These are phyloP conservation scores for Biston stratarius DNA, from an alignment of 2,888 invertebrate genomes.

Conservation along the genomic window DNA sequence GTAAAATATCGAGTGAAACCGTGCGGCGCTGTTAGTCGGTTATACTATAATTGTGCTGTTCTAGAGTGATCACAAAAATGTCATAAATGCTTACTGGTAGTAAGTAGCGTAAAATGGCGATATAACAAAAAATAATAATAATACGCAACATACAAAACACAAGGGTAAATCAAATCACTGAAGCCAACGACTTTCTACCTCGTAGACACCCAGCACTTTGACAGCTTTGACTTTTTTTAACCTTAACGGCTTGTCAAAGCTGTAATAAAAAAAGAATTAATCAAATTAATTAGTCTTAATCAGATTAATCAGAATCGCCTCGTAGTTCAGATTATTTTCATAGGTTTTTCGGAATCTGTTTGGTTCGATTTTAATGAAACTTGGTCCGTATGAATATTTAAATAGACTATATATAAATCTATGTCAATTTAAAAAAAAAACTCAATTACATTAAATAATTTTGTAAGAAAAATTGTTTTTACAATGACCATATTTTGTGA, in stretches of 20 bases:
- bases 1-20: too few relatives aligned
- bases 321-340: not conserved
- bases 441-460: too few relatives aligned
- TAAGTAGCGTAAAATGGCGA: constrained; percentile 34
- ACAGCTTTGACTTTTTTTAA: too few relatives aligned
- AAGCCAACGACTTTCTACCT: constrained; percentile 16
- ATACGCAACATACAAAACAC: constrained; percentile 48
- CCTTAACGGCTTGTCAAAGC: too few relatives aligned
- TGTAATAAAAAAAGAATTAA: too few relatives aligned
- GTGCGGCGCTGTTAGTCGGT: too few relatives aligned
- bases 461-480: too few relatives aligned
- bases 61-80: constrained; percentile 32
- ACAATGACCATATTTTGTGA: too few relatives aligned
- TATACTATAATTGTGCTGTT: not conserved
- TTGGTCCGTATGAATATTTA: not conserved
- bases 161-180: constrained; percentile 52
- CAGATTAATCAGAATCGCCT: not conserved
- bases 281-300: too few relatives aligned
- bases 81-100: constrained; percentile 46
- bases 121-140: constrained; percentile 38
- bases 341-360: not conserved
- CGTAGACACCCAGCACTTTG: not conserved
- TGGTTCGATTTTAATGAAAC: not conserved
- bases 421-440: not conserved
- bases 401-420: not conserved